Evolutionary conservation across 2,113 vertebrate genomes (phyloP).

Genomic region (Podocnemis expansa): DNA sequence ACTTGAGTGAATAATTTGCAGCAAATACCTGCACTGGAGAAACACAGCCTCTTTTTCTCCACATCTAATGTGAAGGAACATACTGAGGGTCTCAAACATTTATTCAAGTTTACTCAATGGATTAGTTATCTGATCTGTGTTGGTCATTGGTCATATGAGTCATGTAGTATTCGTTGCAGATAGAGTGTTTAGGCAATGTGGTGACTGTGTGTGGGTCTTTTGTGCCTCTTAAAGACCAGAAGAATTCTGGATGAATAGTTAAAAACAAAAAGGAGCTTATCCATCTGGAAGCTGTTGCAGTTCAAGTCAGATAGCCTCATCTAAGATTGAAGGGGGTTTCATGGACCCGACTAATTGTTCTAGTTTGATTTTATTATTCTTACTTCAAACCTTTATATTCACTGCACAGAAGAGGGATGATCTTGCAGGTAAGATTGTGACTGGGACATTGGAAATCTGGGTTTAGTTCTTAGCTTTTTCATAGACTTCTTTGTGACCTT

Average conservation of each 20-base stretch:
- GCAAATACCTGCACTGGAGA: not conserved
- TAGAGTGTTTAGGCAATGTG: not conserved
- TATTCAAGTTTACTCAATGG: not conserved
- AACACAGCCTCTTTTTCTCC: not conserved
- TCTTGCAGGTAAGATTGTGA: not conserved
- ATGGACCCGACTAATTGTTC: not conserved
- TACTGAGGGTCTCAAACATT: not conserved
- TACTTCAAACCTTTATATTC: not conserved
- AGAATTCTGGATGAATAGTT: not conserved
- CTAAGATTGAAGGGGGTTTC: not conserved
- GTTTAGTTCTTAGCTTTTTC: rapidly evolving
- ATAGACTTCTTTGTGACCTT: rapidly evolving
- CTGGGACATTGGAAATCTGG: not conserved
- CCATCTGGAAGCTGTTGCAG: not conserved
- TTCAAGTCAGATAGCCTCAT: not conserved
- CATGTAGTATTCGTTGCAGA: not conserved
- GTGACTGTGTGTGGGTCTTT: not conserved
- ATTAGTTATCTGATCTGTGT: not conserved
- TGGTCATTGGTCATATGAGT: not conserved
- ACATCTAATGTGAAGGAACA: not conserved
- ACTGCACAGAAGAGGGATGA: rapidly evolving
- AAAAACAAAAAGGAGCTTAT: not conserved
- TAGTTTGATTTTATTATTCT: not conserved
- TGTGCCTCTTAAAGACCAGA: not conserved
- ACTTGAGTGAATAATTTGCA: not conserved